These are phyloP conservation scores for Eilema caniola DNA, from an alignment of 2,888 invertebrate genomes.

Conservation along the genomic window DNA sequence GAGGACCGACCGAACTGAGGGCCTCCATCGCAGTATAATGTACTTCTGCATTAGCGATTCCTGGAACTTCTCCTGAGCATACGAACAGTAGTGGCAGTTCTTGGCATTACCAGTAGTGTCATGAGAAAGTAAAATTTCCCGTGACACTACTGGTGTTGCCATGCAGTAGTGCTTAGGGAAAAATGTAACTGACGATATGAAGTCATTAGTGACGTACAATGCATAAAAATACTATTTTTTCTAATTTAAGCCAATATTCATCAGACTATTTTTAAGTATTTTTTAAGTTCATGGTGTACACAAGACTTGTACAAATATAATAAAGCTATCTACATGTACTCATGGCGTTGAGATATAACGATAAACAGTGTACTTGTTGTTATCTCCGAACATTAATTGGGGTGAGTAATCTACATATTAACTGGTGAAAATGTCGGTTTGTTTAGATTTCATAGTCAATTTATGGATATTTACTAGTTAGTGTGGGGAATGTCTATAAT, in stretches of 20 bases:
- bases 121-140: too few relatives aligned
- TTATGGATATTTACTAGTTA: slow-evolving; percentile 43
- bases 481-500: slow-evolving; percentile 19
- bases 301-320: background rate
- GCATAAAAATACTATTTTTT: too few relatives aligned
- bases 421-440: slow-evolving; percentile 44
- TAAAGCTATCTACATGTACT: slow-evolving; percentile 5
- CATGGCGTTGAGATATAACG: slow-evolving; percentile 35
- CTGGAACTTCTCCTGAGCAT: too few relatives aligned
- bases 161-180: too few relatives aligned
- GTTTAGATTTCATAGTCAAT: slow-evolving; percentile 46
- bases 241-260: background rate
- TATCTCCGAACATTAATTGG: slow-evolving; percentile 34
- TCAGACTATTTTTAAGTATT: background rate
- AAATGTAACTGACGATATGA: background rate
- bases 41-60: background rate
- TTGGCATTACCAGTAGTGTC: too few relatives aligned
- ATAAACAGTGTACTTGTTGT: slow-evolving; percentile 34
- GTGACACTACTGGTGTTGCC: too few relatives aligned
- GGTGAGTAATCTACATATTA: slow-evolving; percentile 25
- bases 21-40: too few relatives aligned
- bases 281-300: background rate
- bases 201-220: background rate
- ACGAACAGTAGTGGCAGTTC: too few relatives aligned
- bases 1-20: too few relatives aligned